phyloP scores from a whole-genome alignment of 2,797 vertebrate genomes.

The Babyrousa celebensis region DNA sequence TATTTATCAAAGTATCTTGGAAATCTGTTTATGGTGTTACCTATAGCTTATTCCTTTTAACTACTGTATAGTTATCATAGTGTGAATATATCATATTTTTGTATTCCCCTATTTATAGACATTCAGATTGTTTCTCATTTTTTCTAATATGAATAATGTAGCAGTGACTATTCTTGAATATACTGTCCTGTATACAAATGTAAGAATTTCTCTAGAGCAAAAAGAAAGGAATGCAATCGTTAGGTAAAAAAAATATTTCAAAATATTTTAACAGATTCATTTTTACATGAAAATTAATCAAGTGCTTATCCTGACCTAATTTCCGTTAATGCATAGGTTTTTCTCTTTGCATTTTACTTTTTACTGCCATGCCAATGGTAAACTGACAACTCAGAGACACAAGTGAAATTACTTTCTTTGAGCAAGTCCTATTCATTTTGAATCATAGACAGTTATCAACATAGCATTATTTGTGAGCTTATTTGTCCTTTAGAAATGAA shows the following conservation, averaged over 20 bases:
- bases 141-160: not conserved
- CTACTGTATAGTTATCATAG: not conserved
- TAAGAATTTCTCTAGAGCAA: slow-evolving; percentile 42
- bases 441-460: slow-evolving; percentile 17
- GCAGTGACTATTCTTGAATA: not conserved
- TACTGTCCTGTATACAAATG: not conserved
- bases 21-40: not conserved
- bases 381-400: slow-evolving; percentile 15
- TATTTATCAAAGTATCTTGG: not conserved
- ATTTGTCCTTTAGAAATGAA: slow-evolving; percentile 62
- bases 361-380: not conserved
- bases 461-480: not conserved
- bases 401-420: slow-evolving; percentile 38
- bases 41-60: not conserved
- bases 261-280: slow-evolving; percentile 9
- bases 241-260: slow-evolving; percentile 50
- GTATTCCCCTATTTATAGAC: not conserved
- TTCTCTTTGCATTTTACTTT: slow-evolving; percentile 61
- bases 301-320: not conserved
- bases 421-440: slow-evolving; percentile 44
- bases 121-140: not conserved
- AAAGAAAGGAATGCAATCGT: slow-evolving; percentile 24
- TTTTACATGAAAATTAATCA: slow-evolving; percentile 35
- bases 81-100: not conserved
- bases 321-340: slow-evolving; percentile 28